Evolutionary conservation across 2,797 vertebrate genomes (phyloP).

Genomic region (Ispidina picta): DNA sequence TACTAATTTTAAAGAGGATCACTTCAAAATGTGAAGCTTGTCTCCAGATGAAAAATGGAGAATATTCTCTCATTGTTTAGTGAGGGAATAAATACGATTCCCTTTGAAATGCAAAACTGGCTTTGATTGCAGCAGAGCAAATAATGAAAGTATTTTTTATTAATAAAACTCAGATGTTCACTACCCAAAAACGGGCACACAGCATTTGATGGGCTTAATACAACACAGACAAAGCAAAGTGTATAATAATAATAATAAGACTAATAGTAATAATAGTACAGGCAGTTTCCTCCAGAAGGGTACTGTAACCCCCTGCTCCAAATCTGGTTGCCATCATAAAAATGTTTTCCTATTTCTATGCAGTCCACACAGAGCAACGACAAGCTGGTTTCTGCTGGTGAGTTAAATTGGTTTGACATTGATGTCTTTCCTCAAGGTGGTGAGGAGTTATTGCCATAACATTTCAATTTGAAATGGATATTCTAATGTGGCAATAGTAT

Average conservation of each 20-base stretch:
- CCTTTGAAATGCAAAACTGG: slow-evolving; percentile 34
- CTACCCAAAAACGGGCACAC: background rate
- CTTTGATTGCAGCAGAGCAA: background rate
- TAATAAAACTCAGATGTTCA: background rate
- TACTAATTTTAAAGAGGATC: background rate
- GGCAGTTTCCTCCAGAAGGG: background rate
- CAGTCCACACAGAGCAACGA: background rate
- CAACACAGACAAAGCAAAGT: background rate
- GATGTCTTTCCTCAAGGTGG: background rate
- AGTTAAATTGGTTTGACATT: background rate
- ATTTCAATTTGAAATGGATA: background rate
- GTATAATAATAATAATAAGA: background rate
- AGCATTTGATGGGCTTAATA: background rate
- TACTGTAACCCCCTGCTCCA: background rate
- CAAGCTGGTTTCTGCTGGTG: background rate
- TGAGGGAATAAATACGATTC: background rate
- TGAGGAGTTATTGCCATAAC: background rate
- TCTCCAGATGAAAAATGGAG: slow-evolving; percentile 11
- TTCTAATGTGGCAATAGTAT: background rate
- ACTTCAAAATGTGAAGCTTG: background rate
- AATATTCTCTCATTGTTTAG: background rate
- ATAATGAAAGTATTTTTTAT: background rate
- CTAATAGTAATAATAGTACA: background rate
- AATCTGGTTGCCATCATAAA: background rate
- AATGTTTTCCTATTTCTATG: background rate